These are phyloP conservation scores for Strigamia transsilvanica DNA, from an alignment of 2,888 invertebrate genomes.

Conservation along the genomic window DNA sequence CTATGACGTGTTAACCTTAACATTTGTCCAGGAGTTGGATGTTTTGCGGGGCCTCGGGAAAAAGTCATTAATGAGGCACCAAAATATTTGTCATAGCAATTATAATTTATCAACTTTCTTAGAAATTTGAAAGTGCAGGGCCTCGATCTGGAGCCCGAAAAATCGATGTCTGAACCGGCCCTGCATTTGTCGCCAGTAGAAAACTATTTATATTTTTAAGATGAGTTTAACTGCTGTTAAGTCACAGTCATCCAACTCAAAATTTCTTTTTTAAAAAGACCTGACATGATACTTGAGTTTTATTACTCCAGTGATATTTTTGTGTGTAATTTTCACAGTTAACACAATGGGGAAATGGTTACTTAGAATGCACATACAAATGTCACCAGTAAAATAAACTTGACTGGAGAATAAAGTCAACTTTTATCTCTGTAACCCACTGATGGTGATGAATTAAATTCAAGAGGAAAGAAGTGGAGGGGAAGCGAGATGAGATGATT, in stretches of 20 bases:
- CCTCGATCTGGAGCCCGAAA: too few relatives aligned
- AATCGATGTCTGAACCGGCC: too few relatives aligned
- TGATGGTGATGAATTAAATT: conserved; percentile 40
- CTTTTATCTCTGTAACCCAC: conserved; percentile 6
- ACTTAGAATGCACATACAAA: background rate
- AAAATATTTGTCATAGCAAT: too few relatives aligned
- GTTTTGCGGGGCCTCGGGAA: too few relatives aligned
- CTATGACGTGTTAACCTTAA: too few relatives aligned
- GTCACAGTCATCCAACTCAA: background rate
- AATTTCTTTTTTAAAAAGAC: background rate
- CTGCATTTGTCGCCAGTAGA: too few relatives aligned
- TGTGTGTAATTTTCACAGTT: background rate
- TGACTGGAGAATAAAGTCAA: background rate
- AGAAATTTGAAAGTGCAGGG: too few relatives aligned
- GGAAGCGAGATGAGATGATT: conserved; percentile 28
- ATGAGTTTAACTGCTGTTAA: background rate
- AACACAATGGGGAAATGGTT: background rate
- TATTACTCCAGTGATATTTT: background rate
- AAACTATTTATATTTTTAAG: background rate
- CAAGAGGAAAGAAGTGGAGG: conserved; percentile 2
- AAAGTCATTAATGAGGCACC: too few relatives aligned
- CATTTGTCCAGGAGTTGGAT: too few relatives aligned
- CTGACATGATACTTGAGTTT: background rate
- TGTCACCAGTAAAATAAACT: background rate
- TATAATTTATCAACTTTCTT: too few relatives aligned